Evolutionary conservation across 2,888 invertebrate genomes (phyloP).

Genomic region (Heliconius cydno): DNA sequence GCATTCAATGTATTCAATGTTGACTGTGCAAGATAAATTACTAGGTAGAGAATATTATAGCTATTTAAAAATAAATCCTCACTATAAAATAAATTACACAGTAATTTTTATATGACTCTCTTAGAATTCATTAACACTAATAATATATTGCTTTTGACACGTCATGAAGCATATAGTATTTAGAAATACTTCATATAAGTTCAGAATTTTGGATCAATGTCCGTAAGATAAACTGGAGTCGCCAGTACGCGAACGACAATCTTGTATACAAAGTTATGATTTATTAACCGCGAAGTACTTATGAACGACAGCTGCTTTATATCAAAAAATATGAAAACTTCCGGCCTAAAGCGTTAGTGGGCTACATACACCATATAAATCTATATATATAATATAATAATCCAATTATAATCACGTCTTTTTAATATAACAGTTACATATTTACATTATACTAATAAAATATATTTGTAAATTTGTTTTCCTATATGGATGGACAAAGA

Average conservation of each 20-base stretch:
- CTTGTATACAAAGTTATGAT: slow-evolving; percentile 46
- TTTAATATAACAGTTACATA: background rate
- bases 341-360: slow-evolving; percentile 30
- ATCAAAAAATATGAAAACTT: slow-evolving; percentile 45
- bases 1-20: slow-evolving; percentile 43
- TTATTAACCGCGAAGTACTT: slow-evolving; percentile 46
- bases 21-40: slow-evolving; percentile 39
- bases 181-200: slow-evolving; percentile 14
- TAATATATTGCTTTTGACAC: background rate
- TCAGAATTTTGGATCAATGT: slow-evolving; percentile 23
- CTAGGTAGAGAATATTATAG: slow-evolving; percentile 25
- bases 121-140: background rate
- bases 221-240: slow-evolving; percentile 38
- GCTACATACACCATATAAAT: background rate
- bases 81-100: slow-evolving; percentile 1
- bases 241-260: slow-evolving; percentile 41
- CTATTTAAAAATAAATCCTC: slow-evolving; percentile 8
- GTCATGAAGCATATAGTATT: background rate
- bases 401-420: background rate
- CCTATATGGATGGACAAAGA: background rate
- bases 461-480: slow-evolving; percentile 1
- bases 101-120: background rate
- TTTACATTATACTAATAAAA: background rate
- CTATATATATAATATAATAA: too few relatives aligned
- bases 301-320: slow-evolving; percentile 46